Conservation (phyloP, 2,888 invertebrate genomes). For the Kryphioiulus occultus region DNA sequence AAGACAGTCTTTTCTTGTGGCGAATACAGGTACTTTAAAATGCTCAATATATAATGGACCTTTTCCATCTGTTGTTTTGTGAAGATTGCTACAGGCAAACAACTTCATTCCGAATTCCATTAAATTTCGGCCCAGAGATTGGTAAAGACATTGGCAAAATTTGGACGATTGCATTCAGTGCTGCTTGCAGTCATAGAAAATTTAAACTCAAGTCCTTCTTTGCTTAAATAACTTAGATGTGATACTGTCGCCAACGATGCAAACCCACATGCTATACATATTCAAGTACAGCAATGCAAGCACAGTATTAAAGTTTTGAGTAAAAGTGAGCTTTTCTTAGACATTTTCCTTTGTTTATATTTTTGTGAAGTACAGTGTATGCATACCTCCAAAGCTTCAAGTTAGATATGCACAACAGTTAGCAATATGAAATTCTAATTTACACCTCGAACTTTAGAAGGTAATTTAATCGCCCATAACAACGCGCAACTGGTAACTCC, state of each 20-base stretch:
- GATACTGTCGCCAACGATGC: not conserved
- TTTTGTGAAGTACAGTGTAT: too few species aligned
- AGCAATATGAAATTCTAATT: too few species aligned
- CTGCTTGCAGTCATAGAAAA: not conserved
- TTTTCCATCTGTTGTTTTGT: not conserved
- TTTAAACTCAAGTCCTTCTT: not conserved
- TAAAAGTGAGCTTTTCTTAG: not conserved
- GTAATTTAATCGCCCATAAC: too few species aligned
- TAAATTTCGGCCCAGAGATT: not conserved
- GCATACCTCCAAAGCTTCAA: too few species aligned
- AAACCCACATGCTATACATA: not conserved
- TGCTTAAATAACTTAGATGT: conserved; percentile 12
- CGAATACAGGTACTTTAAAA: not conserved
- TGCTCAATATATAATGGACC: not conserved
- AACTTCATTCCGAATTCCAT: not conserved
- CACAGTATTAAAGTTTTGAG: not conserved
- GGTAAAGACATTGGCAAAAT: not conserved
- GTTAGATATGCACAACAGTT: too few species aligned
- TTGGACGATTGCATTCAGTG: not conserved
- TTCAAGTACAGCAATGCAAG: not conserved
- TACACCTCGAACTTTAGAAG: too few species aligned
- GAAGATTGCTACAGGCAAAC: not conserved
- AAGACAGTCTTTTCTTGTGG: not conserved
- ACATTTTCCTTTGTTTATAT: not conserved
- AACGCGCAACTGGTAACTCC: not conserved